Base-by-base conservation (phyloP, 2,797 vertebrate species). In the Clarias platycephalus region DNA sequence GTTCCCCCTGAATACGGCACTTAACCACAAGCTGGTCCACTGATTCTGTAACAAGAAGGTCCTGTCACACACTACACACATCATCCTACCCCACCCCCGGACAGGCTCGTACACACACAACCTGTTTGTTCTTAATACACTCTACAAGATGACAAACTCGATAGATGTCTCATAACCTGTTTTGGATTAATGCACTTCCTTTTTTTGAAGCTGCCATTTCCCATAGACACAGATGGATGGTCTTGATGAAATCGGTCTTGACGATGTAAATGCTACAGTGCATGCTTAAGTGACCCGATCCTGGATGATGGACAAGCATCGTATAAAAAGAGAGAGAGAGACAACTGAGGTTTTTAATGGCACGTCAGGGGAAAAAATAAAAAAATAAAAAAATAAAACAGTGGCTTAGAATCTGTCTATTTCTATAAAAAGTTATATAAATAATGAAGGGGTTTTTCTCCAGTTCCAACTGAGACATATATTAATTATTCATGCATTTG, bases 401-500 rank as follows among this genome's bases (percentile, higher is more conserved):
- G 49, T 28, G 71, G n/a, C 71, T 76, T 16, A 34, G 28, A 77
- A 77, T 37, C 26, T 1, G 9, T 26, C 20, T 22, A 44, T 26
- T 13, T 72, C 66, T 53, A 60, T 60, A n/a, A 80, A 84, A 28
- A 28, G 22, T 49, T 62, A 79, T 0, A 37, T 57, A 72, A 81
- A 74, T 74, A 63, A 75, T 81, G 31, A 81, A 66, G 28, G 0
- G 10, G 49, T 13, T 55, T 75, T 66, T 44, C 2, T 4, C 22
- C 68, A 53, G 12, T 13, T 55, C 44, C 67, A 66, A 24, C 57
- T 34, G 24, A 62, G 70, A 58, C 78, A 26, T 85, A 70, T 75
- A 57, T 70, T 64, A 67, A 81, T 81, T 85, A 81, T 85, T 85
- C 81, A 71, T 67, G 24, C 62, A 24, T 81, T 75, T 15, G 26